These are phyloP conservation scores for Zaprionus gabonicus DNA, from an alignment of 1,140 invertebrate genomes.

Conservation along the genomic window DNA sequence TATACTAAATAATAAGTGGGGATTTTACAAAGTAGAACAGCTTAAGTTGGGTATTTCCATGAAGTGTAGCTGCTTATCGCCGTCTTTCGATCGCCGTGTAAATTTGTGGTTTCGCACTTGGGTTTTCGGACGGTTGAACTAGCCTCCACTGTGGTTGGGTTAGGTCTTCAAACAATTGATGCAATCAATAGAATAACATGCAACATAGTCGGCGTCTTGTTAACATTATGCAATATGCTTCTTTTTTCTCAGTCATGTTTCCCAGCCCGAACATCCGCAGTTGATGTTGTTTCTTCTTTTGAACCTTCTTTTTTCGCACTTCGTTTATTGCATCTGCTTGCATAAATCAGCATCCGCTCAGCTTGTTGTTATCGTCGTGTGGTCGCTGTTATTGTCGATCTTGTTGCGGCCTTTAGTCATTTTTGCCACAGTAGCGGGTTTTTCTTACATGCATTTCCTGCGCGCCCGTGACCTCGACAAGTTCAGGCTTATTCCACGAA, in stretches of 20 bases:
- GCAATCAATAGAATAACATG: slow-evolving; percentile 34
- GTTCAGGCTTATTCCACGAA: slow-evolving; percentile 60
- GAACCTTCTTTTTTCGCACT: slow-evolving; percentile 41
- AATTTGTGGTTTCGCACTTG: background rate
- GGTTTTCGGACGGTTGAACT: background rate
- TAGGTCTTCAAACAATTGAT: slow-evolving; percentile 22
- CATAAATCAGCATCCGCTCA: slow-evolving; percentile 67
- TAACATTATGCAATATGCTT: slow-evolving; percentile 38
- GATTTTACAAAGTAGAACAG: background rate
- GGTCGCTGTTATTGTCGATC: slow-evolving; percentile 6
- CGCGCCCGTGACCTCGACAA: slow-evolving; percentile 53
- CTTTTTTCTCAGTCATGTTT: slow-evolving; percentile 19
- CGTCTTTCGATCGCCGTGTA: background rate
- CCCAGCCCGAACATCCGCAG: slow-evolving; percentile 52
- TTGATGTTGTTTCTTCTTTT: slow-evolving; percentile 16
- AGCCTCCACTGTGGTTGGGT: background rate
- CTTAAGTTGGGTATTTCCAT: background rate
- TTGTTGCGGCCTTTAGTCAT: slow-evolving; percentile 42
- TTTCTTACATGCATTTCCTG: slow-evolving; percentile 71
- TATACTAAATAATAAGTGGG: background rate
- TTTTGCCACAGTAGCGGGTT: slow-evolving; percentile 63
- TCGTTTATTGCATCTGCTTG: slow-evolving; percentile 60
- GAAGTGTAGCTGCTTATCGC: background rate
- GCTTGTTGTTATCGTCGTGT: slow-evolving; percentile 42
- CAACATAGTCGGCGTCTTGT: slow-evolving; percentile 26